phyloP scores from a whole-genome alignment of 2,113 vertebrate genomes.

The Pholis gunnellus region DNA sequence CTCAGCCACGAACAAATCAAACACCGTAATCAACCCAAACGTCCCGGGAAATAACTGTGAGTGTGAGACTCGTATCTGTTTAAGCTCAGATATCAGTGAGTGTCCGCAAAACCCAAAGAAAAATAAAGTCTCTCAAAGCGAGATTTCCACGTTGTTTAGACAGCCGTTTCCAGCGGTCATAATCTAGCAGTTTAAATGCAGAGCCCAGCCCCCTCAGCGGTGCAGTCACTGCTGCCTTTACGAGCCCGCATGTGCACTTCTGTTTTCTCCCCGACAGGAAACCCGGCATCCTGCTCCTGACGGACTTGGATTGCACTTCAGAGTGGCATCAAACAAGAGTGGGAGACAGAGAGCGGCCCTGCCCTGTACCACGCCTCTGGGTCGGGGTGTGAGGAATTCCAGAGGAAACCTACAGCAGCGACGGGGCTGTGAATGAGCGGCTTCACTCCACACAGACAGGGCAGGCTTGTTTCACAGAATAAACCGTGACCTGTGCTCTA shows the following conservation, averaged over 20 bases:
- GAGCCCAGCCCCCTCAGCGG: constrained; percentile 28
- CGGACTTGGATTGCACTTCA: constrained; percentile 44
- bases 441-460: constrained; percentile 48
- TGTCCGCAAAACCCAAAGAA: constrained; percentile 54
- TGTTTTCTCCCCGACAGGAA: constrained; percentile 69
- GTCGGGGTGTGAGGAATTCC: constrained; percentile 60
- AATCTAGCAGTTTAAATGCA: constrained; percentile 65
- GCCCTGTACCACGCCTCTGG: constrained; percentile 59
- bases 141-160: constrained; percentile 72
- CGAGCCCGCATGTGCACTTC: constrained; percentile 50
- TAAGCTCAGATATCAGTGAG: constrained; percentile 47
- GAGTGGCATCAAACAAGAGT: constrained; percentile 61
- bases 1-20: constrained; percentile 15
- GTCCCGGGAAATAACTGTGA: constrained; percentile 5
- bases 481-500: constrained; percentile 48
- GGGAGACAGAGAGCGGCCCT: constrained; percentile 41
- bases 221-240: constrained; percentile 49
- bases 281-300: constrained; percentile 69
- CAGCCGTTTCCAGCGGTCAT: constrained; percentile 74
- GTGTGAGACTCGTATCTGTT: constrained; percentile 23
- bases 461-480: constrained; percentile 41
- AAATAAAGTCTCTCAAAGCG: constrained; percentile 61
- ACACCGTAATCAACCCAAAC: constrained; percentile 24
- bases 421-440: constrained; percentile 34
- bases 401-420: constrained; percentile 61